phyloP scores from a whole-genome alignment of 2,888 invertebrate genomes.

The Luffia ferchaultella region DNA sequence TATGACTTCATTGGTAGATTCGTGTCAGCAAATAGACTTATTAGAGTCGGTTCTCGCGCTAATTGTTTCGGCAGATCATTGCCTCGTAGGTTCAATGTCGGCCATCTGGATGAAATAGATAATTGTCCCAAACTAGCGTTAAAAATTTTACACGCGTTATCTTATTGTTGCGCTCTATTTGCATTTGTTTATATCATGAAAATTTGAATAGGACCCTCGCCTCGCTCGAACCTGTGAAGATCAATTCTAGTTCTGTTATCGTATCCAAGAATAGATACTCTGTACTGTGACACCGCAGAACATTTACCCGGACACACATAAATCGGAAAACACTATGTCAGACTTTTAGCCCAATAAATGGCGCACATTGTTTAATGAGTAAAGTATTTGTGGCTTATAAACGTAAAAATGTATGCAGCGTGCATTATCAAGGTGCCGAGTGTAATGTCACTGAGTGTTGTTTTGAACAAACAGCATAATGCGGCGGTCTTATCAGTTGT shows the following conservation, averaged over 20 bases:
- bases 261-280: too few relatives aligned
- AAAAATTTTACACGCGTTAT: background rate
- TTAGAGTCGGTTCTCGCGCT: conserved; percentile 42
- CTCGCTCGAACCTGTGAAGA: too few relatives aligned
- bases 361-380: background rate
- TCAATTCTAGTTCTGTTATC: too few relatives aligned
- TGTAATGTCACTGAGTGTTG: background rate
- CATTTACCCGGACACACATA: too few relatives aligned
- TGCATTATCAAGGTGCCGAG: background rate
- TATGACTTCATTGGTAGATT: conserved; percentile 6
- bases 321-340: background rate
- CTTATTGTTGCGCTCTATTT: too few relatives aligned
- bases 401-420: background rate
- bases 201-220: too few relatives aligned
- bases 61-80: conserved; percentile 58
- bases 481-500: background rate
- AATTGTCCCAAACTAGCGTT: background rate
- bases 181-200: too few relatives aligned
- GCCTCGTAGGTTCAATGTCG: conserved; percentile 55
- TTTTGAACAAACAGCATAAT: background rate
- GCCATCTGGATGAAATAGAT: conserved; percentile 21
- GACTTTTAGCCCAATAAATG: background rate
- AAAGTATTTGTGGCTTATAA: background rate
- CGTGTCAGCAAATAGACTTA: conserved; percentile 16
- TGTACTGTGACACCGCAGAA: too few relatives aligned